phyloP scores from a whole-genome alignment of 2,113 vertebrate genomes.

The Grallaria varia region DNA sequence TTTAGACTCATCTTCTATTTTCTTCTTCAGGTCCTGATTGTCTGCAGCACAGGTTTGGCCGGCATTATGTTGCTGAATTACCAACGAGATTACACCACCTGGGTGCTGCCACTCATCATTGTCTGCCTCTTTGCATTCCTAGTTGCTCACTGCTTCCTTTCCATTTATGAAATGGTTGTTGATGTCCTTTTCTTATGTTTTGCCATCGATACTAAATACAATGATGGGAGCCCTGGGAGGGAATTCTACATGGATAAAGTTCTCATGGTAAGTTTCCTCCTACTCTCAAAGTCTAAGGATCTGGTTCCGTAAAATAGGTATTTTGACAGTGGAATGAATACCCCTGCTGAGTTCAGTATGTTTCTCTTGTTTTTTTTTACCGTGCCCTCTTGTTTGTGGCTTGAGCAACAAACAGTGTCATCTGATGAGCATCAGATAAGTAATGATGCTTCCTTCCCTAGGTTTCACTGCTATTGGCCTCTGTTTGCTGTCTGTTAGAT shows the following conservation, averaged over 20 bases:
- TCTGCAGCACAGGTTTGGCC: conserved; percentile 89
- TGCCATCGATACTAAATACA: conserved; percentile 97
- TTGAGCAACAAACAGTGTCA: neutral
- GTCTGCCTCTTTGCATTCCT: conserved; percentile 97
- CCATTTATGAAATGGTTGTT: conserved; percentile 97
- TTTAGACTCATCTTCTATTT: neutral
- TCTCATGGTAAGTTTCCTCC: conserved; percentile 86
- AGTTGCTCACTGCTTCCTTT: conserved; percentile 98
- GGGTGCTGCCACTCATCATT: conserved; percentile 93
- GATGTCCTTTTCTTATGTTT: conserved; percentile 98
- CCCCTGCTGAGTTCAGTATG: neutral
- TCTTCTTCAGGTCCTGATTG: conserved; percentile 85
- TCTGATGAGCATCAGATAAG: neutral
- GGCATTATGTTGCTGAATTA: conserved; percentile 95
- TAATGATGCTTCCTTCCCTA: neutral
- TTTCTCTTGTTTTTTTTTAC: neutral
- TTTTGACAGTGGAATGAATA: neutral
- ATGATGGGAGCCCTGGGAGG: conserved; percentile 91
- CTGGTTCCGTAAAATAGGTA: neutral
- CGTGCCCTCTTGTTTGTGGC: neutral
- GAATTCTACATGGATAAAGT: conserved; percentile 99
- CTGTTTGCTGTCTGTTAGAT: neutral
- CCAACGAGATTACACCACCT: conserved; percentile 91
- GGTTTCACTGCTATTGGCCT: neutral
- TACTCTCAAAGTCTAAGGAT: neutral